Percentiles rank a stretch among this genome's conserved stretches.
Conservation (phyloP, 2,113 vertebrate genomes). For the Scomber scombrus region DNA sequence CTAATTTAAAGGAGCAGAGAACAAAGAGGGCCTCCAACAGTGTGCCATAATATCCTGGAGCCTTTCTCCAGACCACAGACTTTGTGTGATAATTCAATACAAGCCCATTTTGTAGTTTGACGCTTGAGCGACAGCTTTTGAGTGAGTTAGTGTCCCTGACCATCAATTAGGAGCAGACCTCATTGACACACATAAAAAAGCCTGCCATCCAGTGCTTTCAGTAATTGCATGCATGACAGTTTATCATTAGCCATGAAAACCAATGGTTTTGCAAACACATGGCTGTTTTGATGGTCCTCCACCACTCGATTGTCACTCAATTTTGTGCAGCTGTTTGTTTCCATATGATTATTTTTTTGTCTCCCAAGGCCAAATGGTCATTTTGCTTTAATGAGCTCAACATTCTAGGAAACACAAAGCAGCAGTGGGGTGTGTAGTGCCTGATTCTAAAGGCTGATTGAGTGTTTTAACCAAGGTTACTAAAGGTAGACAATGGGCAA, state of each 20-base stretch:
- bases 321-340: conserved; percentile 82
- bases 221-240: conserved; percentile 88
- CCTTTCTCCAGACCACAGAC: background rate
- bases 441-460: conserved; percentile 63
- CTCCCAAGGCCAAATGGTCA: conserved; percentile 85
- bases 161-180: conserved; percentile 86
- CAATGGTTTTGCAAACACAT: conserved; percentile 85
- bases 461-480: conserved; percentile 74
- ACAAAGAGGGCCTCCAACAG: background rate
- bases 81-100: conserved; percentile 83
- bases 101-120: conserved; percentile 74
- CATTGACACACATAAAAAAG: conserved; percentile 81
- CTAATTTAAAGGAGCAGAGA: conserved; percentile 3
- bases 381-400: conserved; percentile 88
- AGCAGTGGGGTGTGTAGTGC: conserved; percentile 52
- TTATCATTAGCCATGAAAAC: conserved; percentile 90
- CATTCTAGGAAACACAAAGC: conserved; percentile 58
- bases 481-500: conserved; percentile 65
- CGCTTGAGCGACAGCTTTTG: conserved; percentile 81
- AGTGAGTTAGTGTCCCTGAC: conserved; percentile 82
- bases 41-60: conserved; percentile 6
- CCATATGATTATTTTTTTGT: conserved; percentile 77
- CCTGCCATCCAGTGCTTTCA: conserved; percentile 82
- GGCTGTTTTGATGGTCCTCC: conserved; percentile 83
- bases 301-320: conserved; percentile 82